Base-by-base conservation (phyloP, 2,888 invertebrate genomes). In the Perithous albicinctus region DNA sequence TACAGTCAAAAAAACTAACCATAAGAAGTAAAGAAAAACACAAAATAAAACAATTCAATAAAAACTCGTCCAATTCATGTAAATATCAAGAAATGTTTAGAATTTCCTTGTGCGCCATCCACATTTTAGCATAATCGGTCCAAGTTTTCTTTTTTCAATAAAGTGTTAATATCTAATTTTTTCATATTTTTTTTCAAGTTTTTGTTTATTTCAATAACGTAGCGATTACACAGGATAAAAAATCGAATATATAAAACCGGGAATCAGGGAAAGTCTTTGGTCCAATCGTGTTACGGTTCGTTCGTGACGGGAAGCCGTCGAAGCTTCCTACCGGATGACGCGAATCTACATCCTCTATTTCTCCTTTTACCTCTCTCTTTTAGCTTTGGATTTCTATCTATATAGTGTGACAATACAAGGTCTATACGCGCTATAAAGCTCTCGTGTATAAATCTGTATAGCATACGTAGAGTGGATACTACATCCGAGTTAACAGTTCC, bases 231-330 rank as follows among this genome's bases (percentile, higher is more conserved):
- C 35, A 35, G 48, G 35, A 75, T 2, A 35, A 43, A 66, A 66
- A 38, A 76, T 35, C 8, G 63, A 48, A 77, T 54, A n/a, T 51
- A 73, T 70, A 67, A 23, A 56, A 43, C 35, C 20, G 46, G 20
- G 66, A 64, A 70, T 61, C 66, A 59, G 66, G 67, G 59, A 80
- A 78, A 80, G 77, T 77, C 74, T 70, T 76, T 38, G 80, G 80
- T 77, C 80, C 80, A 80, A 48, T 38, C 35, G 46, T 46, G 70
- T 72, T 67, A 67, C 80, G 79, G 87, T 83, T 85, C 82, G 86
- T 78, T 84, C 86, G 87, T 86, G 84, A 86, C 86, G 86, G 86
- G 88, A 88, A 88, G 88, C 83, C 78, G 81, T 78, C 83, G 80
- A 85, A 86, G 85, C 86, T 86, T 86, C 87, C 86, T 86, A 86